Conservation (phyloP, 2,797 vertebrate genomes). For the Scyliorhinus canicula region DNA sequence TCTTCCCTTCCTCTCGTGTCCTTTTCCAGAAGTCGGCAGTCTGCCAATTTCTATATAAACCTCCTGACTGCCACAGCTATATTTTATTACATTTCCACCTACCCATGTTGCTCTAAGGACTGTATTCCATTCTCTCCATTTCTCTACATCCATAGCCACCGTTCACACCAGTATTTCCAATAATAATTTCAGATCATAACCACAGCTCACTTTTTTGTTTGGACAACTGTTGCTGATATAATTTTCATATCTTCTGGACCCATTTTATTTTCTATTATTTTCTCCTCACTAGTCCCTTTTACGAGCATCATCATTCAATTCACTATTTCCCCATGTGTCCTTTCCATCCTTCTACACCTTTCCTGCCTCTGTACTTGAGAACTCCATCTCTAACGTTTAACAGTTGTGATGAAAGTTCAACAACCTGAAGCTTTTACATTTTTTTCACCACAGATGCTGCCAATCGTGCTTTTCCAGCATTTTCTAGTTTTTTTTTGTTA, state of each 20-base stretch:
- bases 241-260: not conserved
- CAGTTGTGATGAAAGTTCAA: not conserved
- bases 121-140: not conserved
- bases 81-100: not conserved
- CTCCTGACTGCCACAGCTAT: no score
- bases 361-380: not conserved
- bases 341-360: not conserved
- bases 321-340: not conserved
- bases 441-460: not conserved
- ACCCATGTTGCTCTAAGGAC: not conserved
- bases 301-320: not conserved
- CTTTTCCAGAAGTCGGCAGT: not conserved
- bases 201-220: not conserved
- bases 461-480: not conserved
- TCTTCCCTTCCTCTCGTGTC: not conserved
- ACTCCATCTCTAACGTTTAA: not conserved
- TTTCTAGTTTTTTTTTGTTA: not conserved
- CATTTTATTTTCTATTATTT: not conserved
- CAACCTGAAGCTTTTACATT: not conserved
- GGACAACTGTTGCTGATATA: not conserved
- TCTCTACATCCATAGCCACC: not conserved
- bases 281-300: not conserved
- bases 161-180: not conserved
- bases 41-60: not conserved
- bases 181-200: not conserved